Base-by-base conservation (phyloP, 2,888 invertebrate species). In the Ommatoiulus sabulosus region DNA sequence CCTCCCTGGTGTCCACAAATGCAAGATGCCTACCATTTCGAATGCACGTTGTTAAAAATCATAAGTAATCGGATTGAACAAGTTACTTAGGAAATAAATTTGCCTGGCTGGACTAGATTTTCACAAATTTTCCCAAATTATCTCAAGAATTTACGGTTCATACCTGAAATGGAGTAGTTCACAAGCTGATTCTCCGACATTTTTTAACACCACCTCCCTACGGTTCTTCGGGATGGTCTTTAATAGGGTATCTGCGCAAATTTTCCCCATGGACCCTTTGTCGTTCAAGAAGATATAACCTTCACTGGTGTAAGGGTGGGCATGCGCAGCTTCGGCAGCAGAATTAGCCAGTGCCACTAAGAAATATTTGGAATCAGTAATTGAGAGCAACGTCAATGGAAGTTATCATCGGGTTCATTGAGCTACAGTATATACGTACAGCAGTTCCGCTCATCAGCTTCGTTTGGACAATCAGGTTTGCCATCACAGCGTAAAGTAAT, bases 261-360 rank as follows among this genome's bases (percentile, higher is more conserved):
- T 93, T 93, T 97, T 97, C 87, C 97, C 97, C 87, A 95, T 94
- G 87, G 94, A 94, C 7, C 97, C 97, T 91, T 96, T 96, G 93
- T 97, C 97, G 91, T 96, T 96, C 94, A 97, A 97, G 90, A 96
- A 94, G 4, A 97, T 96, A 93, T 95, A 97, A n/a, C 97, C 97
- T 90, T 95, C 95, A 89, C 95, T 94, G 91, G 94, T 94, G 91
- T 97, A 96, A 46, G 91, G 91, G 89, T 91, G 91, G 86, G 91
- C 91, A 89, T 91, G 91, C 17, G 90, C 91, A 5, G 91, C 93
- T 88, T 94, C 94, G 8, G 95, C 93, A 80, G 96, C 94, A 89
- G 95, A 95, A 7, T 96, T 95, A 6, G 96, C 94, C 90, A 97
- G 94, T 90, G 96, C 95, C 90, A 97, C 97, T 97, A 92, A 80